phyloP scores from a whole-genome alignment of 2,888 invertebrate genomes.

The Leucophenga maculata region DNA sequence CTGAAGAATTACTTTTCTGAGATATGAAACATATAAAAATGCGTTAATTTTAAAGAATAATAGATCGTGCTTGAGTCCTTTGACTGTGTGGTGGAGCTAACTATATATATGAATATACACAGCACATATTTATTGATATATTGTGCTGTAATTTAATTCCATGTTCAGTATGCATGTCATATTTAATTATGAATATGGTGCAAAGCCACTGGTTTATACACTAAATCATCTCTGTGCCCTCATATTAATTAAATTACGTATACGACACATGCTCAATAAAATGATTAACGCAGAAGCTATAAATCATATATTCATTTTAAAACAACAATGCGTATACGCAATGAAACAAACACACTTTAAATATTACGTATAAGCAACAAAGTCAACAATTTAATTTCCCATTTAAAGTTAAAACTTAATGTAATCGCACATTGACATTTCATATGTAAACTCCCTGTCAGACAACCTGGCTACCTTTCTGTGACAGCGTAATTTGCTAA shows the following conservation, averaged over 20 bases:
- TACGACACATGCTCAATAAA: background rate
- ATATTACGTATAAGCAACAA: background rate
- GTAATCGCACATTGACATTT: background rate
- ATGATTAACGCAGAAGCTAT: background rate
- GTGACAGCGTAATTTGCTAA: background rate
- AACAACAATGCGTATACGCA: slow-evolving; percentile 2
- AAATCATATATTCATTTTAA: background rate
- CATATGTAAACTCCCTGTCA: background rate
- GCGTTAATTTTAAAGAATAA: no score
- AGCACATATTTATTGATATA: no score
- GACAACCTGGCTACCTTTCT: background rate
- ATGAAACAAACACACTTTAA: background rate
- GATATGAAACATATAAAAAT: no score
- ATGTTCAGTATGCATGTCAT: no score
- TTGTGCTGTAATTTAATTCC: no score
- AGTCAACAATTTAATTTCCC: background rate
- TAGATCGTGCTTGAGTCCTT: no score
- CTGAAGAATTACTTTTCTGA: no score
- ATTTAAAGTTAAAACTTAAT: background rate
- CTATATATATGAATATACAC: no score
- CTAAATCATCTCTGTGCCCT: background rate
- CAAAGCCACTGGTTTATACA: no score
- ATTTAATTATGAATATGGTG: no score
- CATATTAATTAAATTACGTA: background rate
- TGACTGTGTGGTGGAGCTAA: no score